Evolutionary conservation across 2,113 vertebrate species (phyloP).

Genomic region (Gavialis gangeticus): DNA sequence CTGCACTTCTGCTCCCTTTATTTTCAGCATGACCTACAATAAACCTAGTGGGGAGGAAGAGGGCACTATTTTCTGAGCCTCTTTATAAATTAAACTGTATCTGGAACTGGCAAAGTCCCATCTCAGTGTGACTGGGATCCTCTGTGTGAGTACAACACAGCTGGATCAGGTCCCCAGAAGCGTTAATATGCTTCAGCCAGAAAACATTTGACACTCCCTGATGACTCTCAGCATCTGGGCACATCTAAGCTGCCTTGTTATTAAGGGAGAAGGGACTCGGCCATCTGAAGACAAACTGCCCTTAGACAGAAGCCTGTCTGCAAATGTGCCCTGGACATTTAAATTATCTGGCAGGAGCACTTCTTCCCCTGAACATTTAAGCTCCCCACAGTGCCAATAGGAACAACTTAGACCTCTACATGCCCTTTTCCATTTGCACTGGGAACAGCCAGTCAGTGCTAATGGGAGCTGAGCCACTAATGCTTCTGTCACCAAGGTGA

Average conservation of each 20-base stretch:
- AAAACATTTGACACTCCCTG: neutral
- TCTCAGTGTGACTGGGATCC: no score
- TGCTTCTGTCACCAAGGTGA: neutral
- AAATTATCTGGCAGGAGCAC: neutral
- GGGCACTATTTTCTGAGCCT: neutral
- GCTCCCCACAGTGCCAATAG: neutral
- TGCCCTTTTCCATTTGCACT: neutral
- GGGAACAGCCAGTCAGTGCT: neutral
- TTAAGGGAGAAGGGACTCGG: neutral
- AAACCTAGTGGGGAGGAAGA: neutral
- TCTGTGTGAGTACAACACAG: neutral
- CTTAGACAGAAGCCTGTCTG: neutral
- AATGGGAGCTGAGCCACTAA: neutral
- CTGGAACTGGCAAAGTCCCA: neutral
- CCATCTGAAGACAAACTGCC: neutral
- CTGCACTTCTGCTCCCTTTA: neutral
- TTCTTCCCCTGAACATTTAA: neutral
- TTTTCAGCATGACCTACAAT: neutral
- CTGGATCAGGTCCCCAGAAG: neutral
- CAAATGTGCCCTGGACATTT: neutral
- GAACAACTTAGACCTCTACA: neutral
- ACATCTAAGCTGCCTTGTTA: neutral
- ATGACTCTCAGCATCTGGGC: neutral
- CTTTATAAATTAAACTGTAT: neutral
- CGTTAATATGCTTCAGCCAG: neutral